Evolutionary conservation across 1,140 invertebrate species (phyloP), one percentile per base, ranked within the genome.

Genomic region (Zaprionus inermis): DNA sequence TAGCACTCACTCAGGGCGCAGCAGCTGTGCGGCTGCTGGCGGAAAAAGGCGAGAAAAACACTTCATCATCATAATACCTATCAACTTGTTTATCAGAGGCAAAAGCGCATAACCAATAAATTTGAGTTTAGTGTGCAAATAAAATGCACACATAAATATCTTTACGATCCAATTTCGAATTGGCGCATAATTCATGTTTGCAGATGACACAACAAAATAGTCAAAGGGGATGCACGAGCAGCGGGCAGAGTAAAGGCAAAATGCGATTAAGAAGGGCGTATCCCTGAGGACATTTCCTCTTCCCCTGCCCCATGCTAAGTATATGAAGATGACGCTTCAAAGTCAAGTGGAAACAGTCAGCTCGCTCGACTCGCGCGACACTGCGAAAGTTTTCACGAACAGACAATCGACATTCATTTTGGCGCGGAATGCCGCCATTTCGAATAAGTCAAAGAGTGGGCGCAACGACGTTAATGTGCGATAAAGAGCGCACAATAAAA

Each of bases 341-440:
- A 59, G 46, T 59, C 36, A 68, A 72, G 55, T 60, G 64, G 20
- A 58, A 34, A 34, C 58, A 52, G 44, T 59, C n/a, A 44, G n/a
- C 36, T 46, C 20, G 51, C 24, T 5, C 24, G 22, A 1, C n/a
- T n/a, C n/a, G n/a, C n/a, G n/a, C 22, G 24, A 28, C 58, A 63
- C 64, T 56, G 16, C 41, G 34, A 46, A 72, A 72, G 64, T 72
- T 68, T 66, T 59, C 70, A 68, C 70, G 64, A 72, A 72, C 70
- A 67, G 63, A 72, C 64, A 68, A 72, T 72, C 36, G 56, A 67
- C 70, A 67, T 72, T 72, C 64, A 67, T 67, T 72, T 67, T 57
- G 46, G 55, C 44, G 41, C 61, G 46, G 70, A 66, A 72, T 67
- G 34, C 59, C 70, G 63, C 70, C 61, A 63, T 64, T 56, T 64